Percentiles rank a stretch among this genome's conserved stretches.
phyloP scores from a whole-genome alignment of 53 echinoderm and acorn worm genomes.

The Crossaster papposus region DNA sequence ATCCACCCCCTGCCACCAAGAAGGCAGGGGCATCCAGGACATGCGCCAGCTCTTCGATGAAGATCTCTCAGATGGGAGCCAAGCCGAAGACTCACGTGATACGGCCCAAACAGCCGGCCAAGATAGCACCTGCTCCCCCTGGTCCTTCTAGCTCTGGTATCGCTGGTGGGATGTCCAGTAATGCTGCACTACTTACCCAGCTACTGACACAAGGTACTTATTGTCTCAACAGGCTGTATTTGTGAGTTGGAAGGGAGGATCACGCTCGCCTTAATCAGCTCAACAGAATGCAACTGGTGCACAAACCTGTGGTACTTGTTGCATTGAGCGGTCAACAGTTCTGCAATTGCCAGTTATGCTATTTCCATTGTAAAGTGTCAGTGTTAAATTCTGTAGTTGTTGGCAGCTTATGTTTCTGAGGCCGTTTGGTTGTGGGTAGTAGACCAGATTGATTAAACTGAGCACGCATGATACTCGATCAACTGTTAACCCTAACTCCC shows the following conservation, averaged over 20 bases:
- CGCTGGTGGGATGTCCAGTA: slow-evolving; percentile 13
- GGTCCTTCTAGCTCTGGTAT: not conserved
- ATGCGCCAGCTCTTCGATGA: slow-evolving; percentile 45
- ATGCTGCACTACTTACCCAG: slow-evolving; percentile 76
- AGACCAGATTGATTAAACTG: too few relatives aligned
- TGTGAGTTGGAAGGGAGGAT: not conserved
- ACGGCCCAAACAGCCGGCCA: slow-evolving; percentile 61
- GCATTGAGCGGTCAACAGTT: too few relatives aligned
- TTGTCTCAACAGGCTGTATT: not conserved
- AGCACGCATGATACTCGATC: too few relatives aligned
- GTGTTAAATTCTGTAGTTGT: too few relatives aligned
- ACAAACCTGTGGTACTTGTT: too few relatives aligned
- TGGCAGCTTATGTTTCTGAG: too few relatives aligned
- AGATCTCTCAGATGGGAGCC: slow-evolving; percentile 55
- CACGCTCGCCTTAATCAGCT: not conserved
- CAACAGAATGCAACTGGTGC: too few relatives aligned
- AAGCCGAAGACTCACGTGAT: slow-evolving; percentile 64
- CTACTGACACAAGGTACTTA: slow-evolving; percentile 77
- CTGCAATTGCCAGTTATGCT: too few relatives aligned
- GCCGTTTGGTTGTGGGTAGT: too few relatives aligned
- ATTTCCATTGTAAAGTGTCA: too few relatives aligned
- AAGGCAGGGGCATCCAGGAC: slow-evolving; percentile 15
- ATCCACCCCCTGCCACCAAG: slow-evolving; percentile 14
- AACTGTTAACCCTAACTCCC: too few relatives aligned
- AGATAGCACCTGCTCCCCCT: slow-evolving; percentile 85